Base-by-base conservation (phyloP, 2,888 invertebrate genomes). In the Esperia sulphurella region DNA sequence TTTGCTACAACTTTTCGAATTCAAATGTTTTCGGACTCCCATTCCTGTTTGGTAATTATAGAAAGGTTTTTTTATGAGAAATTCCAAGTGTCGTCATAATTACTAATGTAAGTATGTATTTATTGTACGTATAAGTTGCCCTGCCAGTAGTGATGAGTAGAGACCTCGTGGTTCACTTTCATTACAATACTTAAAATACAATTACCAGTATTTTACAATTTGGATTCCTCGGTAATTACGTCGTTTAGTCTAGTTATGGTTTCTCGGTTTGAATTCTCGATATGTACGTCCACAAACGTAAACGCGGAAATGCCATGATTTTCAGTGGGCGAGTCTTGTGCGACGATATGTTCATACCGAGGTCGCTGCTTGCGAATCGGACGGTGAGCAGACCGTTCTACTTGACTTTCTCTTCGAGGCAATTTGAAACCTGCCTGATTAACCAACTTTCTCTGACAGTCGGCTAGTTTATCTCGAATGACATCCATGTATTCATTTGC, bases 401-500 rank as follows among this genome's bases (percentile, higher is more conserved):
- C 37, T 41, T 70, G 61, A 49, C 71, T 81, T 43, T 85, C 85
- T 38, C 71, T 78, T 47, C 85, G 75, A 12, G 87, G 82, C 49
- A 88, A 64, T 52, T 83, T 84, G 43, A 77, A 84, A 30, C 87
- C 84, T 37, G 72, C 79, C 52, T 85, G 80, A 47, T 78, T 78
- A 0, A 79, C 83, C 35, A 86, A 59, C 61, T 87, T 85, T 49
- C 83, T 73, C 52, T 89, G 85, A 50, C 88, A 86, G 52, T 86
- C 82, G 14, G 79, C 83, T 51, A 92, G 79, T 52, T 91, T 86
- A 47, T 89, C 83, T 8, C 79, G 83, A 33, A 95, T 91, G 9
- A 90, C 84, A 8, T 90, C 83, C 40, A 91, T 69, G 63, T 91
- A 92, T 42, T 90, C 89, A 46, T 83, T 78, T 0, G 92, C 92